These are phyloP conservation scores for Arctopsyche grandis DNA, from an alignment of 1,140 invertebrate genomes.

Conservation along the genomic window DNA sequence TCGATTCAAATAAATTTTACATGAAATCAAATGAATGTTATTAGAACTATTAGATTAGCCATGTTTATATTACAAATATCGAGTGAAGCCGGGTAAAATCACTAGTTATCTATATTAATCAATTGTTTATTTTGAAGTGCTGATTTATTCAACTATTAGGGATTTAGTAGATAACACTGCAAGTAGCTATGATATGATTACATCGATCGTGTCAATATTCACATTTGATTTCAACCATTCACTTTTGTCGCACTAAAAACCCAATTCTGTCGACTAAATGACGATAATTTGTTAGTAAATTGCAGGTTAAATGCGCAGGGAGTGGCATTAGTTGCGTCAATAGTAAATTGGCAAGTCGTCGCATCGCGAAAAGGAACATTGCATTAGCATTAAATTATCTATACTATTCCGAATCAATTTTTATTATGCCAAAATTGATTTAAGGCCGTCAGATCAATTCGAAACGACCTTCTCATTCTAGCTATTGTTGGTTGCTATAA, in stretches of 20 bases:
- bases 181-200: too few species aligned
- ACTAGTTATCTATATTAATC: too few species aligned
- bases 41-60: too few species aligned
- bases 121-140: too few species aligned
- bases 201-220: constrained; percentile 1
- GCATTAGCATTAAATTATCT: too few species aligned
- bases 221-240: constrained; percentile 25
- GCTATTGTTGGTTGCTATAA: background rate
- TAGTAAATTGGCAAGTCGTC: background rate
- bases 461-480: constrained; percentile 1
- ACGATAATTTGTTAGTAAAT: background rate
- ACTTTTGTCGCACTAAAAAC: constrained; percentile 29
- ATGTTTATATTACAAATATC: too few species aligned
- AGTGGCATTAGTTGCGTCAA: background rate
- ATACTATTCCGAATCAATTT: background rate
- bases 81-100: too few species aligned
- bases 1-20: too few species aligned
- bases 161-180: too few species aligned
- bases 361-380: too few species aligned
- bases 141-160: too few species aligned
- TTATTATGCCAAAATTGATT: background rate
- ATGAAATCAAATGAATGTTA: too few species aligned
- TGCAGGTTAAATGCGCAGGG: background rate
- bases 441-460: constrained; percentile 6
- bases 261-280: background rate